phyloP scores from a whole-genome alignment of 2,888 invertebrate genomes.

The Acrocera orbiculus region DNA sequence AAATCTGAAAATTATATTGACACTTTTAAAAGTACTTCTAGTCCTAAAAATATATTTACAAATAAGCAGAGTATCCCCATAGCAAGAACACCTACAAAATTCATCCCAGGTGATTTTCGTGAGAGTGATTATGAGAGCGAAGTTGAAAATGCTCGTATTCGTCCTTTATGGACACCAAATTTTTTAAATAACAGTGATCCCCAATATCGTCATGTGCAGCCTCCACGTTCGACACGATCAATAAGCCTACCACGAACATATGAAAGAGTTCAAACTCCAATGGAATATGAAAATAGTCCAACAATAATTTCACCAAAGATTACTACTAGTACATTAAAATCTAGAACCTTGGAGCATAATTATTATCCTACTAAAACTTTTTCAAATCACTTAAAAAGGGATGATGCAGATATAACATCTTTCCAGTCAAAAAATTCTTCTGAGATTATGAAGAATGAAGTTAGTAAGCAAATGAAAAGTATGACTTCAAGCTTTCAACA shows the following conservation, averaged over 20 bases:
- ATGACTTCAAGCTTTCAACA: slow-evolving; percentile 49
- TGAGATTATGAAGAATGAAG: no score
- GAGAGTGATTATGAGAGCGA: slow-evolving; percentile 57
- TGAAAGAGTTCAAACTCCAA: slow-evolving; percentile 38
- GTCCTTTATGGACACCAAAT: slow-evolving; percentile 44
- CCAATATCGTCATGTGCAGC: slow-evolving; percentile 41
- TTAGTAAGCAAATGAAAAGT: slow-evolving; percentile 39
- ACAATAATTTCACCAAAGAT: slow-evolving; percentile 32
- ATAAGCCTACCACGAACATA: slow-evolving; percentile 35
- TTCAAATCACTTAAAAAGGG: no score
- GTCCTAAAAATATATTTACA: slow-evolving; percentile 26
- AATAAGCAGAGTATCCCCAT: slow-evolving; percentile 31
- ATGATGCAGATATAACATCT: no score
- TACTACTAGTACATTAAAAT: no score
- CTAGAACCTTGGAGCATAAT: no score
- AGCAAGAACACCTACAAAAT: slow-evolving; percentile 43
- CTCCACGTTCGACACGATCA: slow-evolving; percentile 35
- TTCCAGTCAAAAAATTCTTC: no score
- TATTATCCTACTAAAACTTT: no score
- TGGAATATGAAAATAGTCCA: slow-evolving; percentile 41
- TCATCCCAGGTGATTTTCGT: slow-evolving; percentile 43
- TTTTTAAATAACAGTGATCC: slow-evolving; percentile 40
- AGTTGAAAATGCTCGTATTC: slow-evolving; percentile 40
- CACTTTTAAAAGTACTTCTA: slow-evolving; percentile 33
- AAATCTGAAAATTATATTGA: slow-evolving; percentile 20